Base-by-base conservation (phyloP, 2,888 invertebrate species). In the Drosophila picticornis region DNA sequence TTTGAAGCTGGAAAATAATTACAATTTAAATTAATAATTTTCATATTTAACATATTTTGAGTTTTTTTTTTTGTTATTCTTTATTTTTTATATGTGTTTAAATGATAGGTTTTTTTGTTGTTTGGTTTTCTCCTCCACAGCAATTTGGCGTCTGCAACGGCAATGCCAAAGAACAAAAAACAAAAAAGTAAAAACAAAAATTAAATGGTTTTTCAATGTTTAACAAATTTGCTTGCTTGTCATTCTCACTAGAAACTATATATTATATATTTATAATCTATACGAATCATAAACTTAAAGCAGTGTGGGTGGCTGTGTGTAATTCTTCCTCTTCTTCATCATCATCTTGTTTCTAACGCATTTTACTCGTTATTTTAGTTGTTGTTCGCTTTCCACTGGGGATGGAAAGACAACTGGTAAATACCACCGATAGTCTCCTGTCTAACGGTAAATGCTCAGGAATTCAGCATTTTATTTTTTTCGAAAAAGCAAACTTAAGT, bases 221-320 rank as follows among this genome's bases (percentile, higher is more conserved):
- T 70, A 84, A 77, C 83, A 80, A 87, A 64, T 59, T 74, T 68
- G 19, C 22, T 40, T 16, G 19, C 51, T 65, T 59, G 67, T 72
- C 29, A 58, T 53, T 64, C 57, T 68, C 46, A 77, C 63, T 85
- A 88, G 59, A 58, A 77, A 84, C 81, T 86, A 75, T 29, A 29
- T 83, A 78, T 16, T 55, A 55, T 27, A 27, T 38, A 83, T 80
- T 75, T 72, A 73, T 88, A 78, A 80, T 85, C 83, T 73, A 88
- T 65, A 29, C 25, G 57, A 83, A 85, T 81, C 71, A 80, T 88
- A 78, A 81, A 86, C 76, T 72, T 84, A 81, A 86, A 86, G 84
- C 89, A 81, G 88, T 83, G 72, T 67, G 34, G 52, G 76, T 71
- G 65, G 10, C 22, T n/a, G 53, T 55, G 72, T 56, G 70, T 71